Percentiles rank a stretch among this genome's conserved stretches.
phyloP scores from a whole-genome alignment of 2,888 invertebrate species.

The Drosophila formosana region DNA sequence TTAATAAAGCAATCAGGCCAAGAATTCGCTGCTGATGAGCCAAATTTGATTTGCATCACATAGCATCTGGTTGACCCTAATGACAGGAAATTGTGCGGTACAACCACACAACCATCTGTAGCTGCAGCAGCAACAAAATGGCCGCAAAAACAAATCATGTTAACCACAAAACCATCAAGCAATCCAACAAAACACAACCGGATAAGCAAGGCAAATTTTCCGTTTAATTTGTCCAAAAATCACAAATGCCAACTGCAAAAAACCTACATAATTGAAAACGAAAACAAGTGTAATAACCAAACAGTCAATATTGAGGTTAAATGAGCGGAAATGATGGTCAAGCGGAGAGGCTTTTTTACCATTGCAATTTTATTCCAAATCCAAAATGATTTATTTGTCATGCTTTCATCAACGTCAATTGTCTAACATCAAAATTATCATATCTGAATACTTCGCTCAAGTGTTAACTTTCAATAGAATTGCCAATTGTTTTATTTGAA shows the following conservation, averaged over 20 bases:
- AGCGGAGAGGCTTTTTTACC: neutral
- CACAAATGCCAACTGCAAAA: slow-evolving; percentile 29
- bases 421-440: neutral
- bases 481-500: too few species aligned
- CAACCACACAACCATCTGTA: slow-evolving; percentile 14
- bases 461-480: neutral
- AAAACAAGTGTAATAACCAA: slow-evolving; percentile 26
- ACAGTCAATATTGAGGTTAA: slow-evolving; percentile 16
- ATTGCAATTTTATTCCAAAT: neutral
- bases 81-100: slow-evolving; percentile 80
- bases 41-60: slow-evolving; percentile 58
- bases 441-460: too few species aligned
- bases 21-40: slow-evolving; percentile 43
- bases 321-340: slow-evolving; percentile 8
- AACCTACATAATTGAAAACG: slow-evolving; percentile 73
- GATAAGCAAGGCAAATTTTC: slow-evolving; percentile 50
- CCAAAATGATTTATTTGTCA: neutral
- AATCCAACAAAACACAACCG: slow-evolving; percentile 30
- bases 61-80: slow-evolving; percentile 71
- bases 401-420: neutral
- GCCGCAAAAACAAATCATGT: slow-evolving; percentile 78
- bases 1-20: slow-evolving; percentile 63
- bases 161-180: slow-evolving; percentile 67
- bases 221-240: slow-evolving; percentile 60
- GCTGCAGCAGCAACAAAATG: slow-evolving; percentile 17